Evolutionary conservation across 2,797 vertebrate species (phyloP).

Genomic region (Epinephelus malabaricus): DNA sequence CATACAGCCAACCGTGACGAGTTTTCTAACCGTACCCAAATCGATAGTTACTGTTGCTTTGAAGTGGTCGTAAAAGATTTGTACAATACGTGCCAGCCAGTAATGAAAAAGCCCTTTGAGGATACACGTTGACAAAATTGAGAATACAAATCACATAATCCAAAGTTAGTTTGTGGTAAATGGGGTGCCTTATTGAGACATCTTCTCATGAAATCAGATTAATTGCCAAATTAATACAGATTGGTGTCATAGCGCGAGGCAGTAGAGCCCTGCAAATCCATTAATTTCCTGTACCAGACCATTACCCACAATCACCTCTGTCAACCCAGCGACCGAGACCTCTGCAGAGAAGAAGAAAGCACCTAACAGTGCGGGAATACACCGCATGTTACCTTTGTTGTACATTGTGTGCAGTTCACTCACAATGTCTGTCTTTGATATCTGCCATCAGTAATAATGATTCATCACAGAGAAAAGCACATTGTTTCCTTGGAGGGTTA

Average conservation of each 20-base stretch:
- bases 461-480: constrained; percentile 61
- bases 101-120: constrained; percentile 21
- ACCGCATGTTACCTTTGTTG: constrained; percentile 54
- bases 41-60: constrained; percentile 43
- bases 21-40: constrained; percentile 29
- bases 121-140: not conserved
- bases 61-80: constrained; percentile 28
- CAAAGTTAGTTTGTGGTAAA: constrained; percentile 45
- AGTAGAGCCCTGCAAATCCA: constrained; percentile 51
- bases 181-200: constrained; percentile 64
- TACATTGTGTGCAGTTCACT: constrained; percentile 28
- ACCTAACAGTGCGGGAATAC: constrained; percentile 21
- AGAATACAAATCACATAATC: constrained; percentile 42
- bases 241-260: constrained; percentile 59
- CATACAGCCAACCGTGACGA: constrained; percentile 22
- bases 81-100: not conserved
- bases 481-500: constrained; percentile 55
- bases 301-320: constrained; percentile 67
- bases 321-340: constrained; percentile 32
- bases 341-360: constrained; percentile 48
- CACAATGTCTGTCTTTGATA: constrained; percentile 67
- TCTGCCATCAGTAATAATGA: constrained; percentile 63
- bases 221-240: constrained; percentile 74
- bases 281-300: constrained; percentile 74
- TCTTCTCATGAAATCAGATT: constrained; percentile 72